Conservation (phyloP, 37 sponge, comb jelly and placozoan species). For the Chondrosia reniformis region DNA sequence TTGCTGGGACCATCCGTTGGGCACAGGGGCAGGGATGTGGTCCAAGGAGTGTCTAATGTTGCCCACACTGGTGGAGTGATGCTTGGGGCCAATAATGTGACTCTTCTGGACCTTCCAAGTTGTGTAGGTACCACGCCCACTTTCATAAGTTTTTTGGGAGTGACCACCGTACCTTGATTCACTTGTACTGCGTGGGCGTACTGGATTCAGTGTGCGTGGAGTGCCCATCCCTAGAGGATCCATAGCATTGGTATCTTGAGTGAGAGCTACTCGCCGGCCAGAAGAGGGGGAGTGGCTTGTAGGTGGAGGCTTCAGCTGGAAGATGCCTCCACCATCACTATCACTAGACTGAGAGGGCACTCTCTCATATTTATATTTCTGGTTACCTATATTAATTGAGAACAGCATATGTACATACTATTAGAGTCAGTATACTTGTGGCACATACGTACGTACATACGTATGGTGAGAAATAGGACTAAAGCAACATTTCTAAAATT, state of each 20-base stretch:
- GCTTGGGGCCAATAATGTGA: slow-evolving; percentile 9
- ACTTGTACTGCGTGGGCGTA: background rate
- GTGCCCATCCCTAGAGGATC: background rate
- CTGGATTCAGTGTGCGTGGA: background rate
- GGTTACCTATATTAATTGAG: too few species aligned
- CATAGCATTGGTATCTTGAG: background rate
- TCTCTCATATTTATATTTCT: too few species aligned
- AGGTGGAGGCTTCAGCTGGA: background rate
- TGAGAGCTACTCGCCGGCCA: background rate
- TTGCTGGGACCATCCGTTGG: slow-evolving; percentile 16
- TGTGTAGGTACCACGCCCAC: background rate
- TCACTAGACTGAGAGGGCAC: background rate
- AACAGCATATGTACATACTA: too few species aligned
- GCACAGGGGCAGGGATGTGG: background rate
- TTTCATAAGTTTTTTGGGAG: background rate
- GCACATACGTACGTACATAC: too few species aligned
- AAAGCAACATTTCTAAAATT: too few species aligned
- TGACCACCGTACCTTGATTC: background rate
- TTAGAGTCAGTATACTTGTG: too few species aligned
- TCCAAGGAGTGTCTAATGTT: background rate
- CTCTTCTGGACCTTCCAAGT: slow-evolving; percentile 19
- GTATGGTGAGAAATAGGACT: too few species aligned
- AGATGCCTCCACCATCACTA: too few species aligned
- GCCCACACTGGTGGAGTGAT: background rate
- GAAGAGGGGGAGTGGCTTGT: background rate